Conservation (phyloP, 1,140 invertebrate genomes). For the Manduca sexta region DNA sequence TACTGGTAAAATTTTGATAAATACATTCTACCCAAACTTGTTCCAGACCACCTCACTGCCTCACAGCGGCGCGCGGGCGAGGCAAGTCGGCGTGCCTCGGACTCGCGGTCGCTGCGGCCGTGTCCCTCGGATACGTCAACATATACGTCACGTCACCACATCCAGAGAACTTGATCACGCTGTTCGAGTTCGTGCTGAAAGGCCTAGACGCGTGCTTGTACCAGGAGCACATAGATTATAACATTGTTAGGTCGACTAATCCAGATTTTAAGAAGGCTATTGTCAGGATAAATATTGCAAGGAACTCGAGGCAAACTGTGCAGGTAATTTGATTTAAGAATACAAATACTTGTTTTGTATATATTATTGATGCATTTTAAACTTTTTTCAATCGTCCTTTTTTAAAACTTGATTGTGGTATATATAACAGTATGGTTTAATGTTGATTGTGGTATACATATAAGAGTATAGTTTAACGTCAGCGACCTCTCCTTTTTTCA, state of each 20-base stretch:
- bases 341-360: no score
- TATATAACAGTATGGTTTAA: no score
- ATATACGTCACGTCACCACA: constrained; percentile 98
- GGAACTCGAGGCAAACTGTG: constrained; percentile 96
- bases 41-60: constrained; percentile 87
- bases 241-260: constrained; percentile 96
- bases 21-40: background rate
- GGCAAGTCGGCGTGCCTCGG: constrained; percentile 99
- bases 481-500: no score
- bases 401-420: no score
- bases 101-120: constrained; percentile 89
- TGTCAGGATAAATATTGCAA: constrained; percentile 92
- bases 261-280: constrained; percentile 98
- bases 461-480: no score
- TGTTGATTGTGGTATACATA: no score
- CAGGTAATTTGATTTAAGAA: no score
- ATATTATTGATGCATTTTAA: no score
- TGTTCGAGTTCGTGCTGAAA: constrained; percentile 99
- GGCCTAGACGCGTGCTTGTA: constrained; percentile 96
- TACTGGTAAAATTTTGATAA: no score
- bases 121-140: constrained; percentile 95
- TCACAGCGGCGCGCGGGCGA: constrained; percentile 96
- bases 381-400: no score
- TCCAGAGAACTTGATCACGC: constrained; percentile 97
- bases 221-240: constrained; percentile 97